Base-by-base conservation (phyloP, 2,797 vertebrate genomes). In the Manis javanica region DNA sequence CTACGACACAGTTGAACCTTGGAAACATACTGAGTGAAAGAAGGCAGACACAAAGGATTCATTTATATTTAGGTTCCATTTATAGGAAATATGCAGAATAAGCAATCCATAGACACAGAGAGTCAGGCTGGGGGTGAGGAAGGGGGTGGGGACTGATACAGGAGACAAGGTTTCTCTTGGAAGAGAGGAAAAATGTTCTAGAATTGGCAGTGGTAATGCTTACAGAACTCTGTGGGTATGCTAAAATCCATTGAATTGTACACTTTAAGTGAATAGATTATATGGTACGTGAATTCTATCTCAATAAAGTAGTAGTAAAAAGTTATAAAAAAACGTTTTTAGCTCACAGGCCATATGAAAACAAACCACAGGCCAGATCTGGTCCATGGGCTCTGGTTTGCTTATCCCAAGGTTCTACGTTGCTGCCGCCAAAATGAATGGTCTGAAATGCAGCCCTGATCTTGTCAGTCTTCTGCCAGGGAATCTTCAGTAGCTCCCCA, bases 251-350 rank as follows among this genome's bases (percentile, higher is more conserved):
- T 10, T 29, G n/a, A 42, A 37, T 68, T 37, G 37, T 34, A 53
- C 34, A 79, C 42, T 92, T 79, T 57, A 82, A 53, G 51, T 68
- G 34, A 64, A 39, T 29, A 51, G 69, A 66, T 34, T 77, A 16
- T 61, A 46, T 39, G 9, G 57, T n/a, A 66, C n/a, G 26, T 77
- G 51, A 87, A 59, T 90, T 37, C 11, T 23, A 15, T 63, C 53
- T 94, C 77, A 87, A 29, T 91, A 77, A 93, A 91, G 14, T 19
- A 42, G 2, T 49, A 72, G 39, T 64, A 31, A 68, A 69, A 95
- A 69, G 59, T 10, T 75, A 55, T 37, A 46, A 46, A 46, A 46
- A 79, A 59, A 2, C 21, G 23, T 87, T 55, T 88, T 59, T 19
- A 94, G n/a, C 57, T 83, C 68, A 68, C 3, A 79, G 57, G 42